These are phyloP conservation scores for Stercorarius parasiticus DNA, from an alignment of 2,113 vertebrate species.

Conservation along the genomic window DNA sequence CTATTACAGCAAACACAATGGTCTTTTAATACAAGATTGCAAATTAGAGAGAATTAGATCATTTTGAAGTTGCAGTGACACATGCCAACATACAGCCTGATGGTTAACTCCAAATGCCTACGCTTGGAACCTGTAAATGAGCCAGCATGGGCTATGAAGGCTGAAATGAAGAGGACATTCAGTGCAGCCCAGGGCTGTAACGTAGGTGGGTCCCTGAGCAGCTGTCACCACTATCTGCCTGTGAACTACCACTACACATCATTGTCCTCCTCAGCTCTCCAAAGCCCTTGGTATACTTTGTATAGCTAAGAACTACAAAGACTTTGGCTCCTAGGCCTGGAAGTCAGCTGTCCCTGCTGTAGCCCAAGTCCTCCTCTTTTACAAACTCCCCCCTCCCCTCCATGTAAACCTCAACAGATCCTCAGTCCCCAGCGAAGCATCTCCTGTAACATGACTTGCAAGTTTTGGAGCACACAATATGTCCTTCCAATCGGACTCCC, in stretches of 20 bases:
- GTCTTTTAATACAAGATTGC: neutral
- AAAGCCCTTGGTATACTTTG: neutral
- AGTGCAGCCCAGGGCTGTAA: neutral
- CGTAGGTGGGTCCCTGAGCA: rapidly evolving
- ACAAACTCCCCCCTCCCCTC: rapidly evolving
- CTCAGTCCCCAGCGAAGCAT: neutral
- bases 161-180: neutral
- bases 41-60: neutral
- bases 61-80: neutral
- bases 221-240: neutral
- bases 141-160: neutral
- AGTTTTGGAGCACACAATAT: neutral
- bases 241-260: neutral
- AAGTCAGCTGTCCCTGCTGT: neutral
- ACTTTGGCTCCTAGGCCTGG: neutral
- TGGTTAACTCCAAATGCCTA: neutral
- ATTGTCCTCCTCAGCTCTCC: neutral
- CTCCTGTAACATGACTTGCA: neutral
- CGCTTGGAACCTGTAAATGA: neutral
- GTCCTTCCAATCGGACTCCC: neutral
- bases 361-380: neutral
- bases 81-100: neutral
- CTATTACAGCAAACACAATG: neutral
- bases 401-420: neutral
- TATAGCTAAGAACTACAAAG: neutral